Percentiles rank a stretch among this genome's conserved stretches.
phyloP scores from a whole-genome alignment of 1,140 invertebrate species.

The Dreissena polymorpha region DNA sequence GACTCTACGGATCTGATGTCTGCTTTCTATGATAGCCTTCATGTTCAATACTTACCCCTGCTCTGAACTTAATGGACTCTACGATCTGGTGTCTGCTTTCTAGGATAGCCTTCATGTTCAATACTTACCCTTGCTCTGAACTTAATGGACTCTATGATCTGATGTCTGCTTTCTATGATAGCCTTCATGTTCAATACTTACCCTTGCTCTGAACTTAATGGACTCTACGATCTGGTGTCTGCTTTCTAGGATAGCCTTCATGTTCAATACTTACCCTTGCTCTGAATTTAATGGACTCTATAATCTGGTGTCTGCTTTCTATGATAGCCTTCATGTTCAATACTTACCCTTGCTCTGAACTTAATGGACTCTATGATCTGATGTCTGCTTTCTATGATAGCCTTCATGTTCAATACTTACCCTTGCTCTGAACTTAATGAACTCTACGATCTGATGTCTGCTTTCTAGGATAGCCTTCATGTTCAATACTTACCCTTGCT shows the following conservation, averaged over 20 bases:
- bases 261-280: too few relatives aligned
- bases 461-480: conserved; percentile 84
- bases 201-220: conserved; percentile 84
- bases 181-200: too few relatives aligned
- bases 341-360: conserved; percentile 83
- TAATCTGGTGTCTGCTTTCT: conserved; percentile 87
- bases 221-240: conserved; percentile 89
- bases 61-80: conserved; percentile 87
- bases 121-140: conserved; percentile 83
- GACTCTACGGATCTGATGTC: conserved; percentile 89
- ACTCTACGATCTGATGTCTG: conserved; percentile 88
- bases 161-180: conserved; percentile 86
- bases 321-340: conserved; percentile 82
- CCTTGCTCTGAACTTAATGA: conserved; percentile 85
- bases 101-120: conserved; percentile 81
- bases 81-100: conserved; percentile 88
- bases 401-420: too few relatives aligned
- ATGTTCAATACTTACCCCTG: too few relatives aligned
- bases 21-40: conserved; percentile 83
- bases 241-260: conserved; percentile 83
- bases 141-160: conserved; percentile 88
- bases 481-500: too few relatives aligned
- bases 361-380: conserved; percentile 89
- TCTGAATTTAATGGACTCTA: conserved; percentile 87
- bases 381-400: conserved; percentile 85